Evolutionary conservation across 2,113 vertebrate species (phyloP).

Genomic region (Oryzias melastigma): DNA sequence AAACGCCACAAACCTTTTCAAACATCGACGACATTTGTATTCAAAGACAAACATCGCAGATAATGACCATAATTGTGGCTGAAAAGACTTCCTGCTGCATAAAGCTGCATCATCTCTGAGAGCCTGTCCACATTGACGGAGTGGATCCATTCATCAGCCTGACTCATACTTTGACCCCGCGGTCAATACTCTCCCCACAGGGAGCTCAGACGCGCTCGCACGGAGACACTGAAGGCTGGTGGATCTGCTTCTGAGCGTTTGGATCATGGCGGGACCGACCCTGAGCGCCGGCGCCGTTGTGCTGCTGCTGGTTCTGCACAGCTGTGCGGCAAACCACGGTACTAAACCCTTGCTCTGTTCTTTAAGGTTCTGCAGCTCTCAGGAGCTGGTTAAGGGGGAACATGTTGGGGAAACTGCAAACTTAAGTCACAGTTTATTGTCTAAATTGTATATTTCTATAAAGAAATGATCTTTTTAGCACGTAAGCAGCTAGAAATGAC

Average conservation of each 20-base stretch:
- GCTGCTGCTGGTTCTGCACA: constrained; percentile 45
- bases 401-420: background rate
- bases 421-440: too few relatives aligned
- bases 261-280: constrained; percentile 41
- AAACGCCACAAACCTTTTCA: too few relatives aligned
- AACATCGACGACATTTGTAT: too few relatives aligned
- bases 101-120: too few relatives aligned
- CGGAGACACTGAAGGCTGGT: constrained; percentile 4
- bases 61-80: too few relatives aligned
- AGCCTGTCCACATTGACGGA: too few relatives aligned
- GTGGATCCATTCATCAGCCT: background rate
- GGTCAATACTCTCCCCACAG: constrained; percentile 39
- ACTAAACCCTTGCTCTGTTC: background rate
- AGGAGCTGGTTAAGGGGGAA: background rate
- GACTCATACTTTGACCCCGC: constrained; percentile 52
- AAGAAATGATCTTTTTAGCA: too few relatives aligned
- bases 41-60: too few relatives aligned
- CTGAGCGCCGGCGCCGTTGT: constrained; percentile 26
- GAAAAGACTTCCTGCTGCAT: too few relatives aligned
- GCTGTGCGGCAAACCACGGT: constrained; percentile 49
- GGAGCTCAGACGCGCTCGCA: background rate
- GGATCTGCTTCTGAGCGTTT: constrained; percentile 37
- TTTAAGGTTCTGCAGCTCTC: background rate
- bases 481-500: too few relatives aligned
- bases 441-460: too few relatives aligned